Evolutionary conservation across 2,113 vertebrate species (phyloP).

Genomic region (Pachycephala philippinensis): DNA sequence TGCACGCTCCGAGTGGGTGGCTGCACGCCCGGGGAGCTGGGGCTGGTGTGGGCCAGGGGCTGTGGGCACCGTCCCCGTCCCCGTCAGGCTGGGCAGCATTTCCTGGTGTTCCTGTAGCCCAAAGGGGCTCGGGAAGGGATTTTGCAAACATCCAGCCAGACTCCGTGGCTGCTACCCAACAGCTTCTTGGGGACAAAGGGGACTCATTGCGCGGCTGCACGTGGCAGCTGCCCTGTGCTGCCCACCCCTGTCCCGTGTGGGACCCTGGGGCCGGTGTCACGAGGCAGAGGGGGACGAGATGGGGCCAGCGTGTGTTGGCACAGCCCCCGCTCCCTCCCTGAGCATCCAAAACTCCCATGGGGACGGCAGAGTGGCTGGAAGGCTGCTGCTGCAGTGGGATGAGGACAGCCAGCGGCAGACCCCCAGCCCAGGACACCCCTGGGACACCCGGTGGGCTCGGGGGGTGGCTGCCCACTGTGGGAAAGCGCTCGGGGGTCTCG

Average conservation of each 20-base stretch:
- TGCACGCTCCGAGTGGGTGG: not conserved
- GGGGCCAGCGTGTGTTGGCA: not conserved
- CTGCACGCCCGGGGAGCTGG: not conserved
- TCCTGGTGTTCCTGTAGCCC: fast-evolving
- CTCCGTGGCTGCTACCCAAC: fast-evolving
- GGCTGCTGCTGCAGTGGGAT: not conserved
- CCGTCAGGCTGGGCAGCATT: fast-evolving
- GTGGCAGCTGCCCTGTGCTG: not conserved
- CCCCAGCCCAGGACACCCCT: not conserved
- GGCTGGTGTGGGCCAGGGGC: not conserved
- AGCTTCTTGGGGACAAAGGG: not conserved
- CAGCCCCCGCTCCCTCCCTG: not conserved
- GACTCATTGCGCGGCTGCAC: fast-evolving
- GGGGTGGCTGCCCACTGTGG: fast-evolving
- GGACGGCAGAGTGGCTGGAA: fast-evolving
- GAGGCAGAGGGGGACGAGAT: not conserved
- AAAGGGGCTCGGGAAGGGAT: fast-evolving
- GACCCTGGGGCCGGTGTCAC: not conserved
- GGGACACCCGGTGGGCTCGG: fast-evolving
- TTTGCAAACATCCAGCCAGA: not conserved
- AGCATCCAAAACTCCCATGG: fast-evolving
- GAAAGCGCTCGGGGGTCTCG: fast-evolving
- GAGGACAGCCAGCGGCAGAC: not conserved
- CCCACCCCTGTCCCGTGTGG: no score
- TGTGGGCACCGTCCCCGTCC: not conserved